Evolutionary conservation across 2,113 vertebrate genomes (phyloP).

Genomic region (Tenrec ecaudatus): DNA sequence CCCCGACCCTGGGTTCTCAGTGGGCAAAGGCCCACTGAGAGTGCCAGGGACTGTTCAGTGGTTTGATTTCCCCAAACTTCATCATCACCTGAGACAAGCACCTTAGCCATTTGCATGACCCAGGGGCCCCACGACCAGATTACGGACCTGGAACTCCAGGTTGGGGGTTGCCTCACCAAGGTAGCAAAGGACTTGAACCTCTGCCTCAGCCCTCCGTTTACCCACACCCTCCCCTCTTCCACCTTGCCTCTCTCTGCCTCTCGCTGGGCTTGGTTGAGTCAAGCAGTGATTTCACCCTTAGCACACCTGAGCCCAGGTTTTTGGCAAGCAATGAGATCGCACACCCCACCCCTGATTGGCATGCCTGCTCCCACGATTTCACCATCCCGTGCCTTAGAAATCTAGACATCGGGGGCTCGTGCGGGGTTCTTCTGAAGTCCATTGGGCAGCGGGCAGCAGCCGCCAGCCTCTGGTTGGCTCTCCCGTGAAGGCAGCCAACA

Average conservation of each 20-base stretch:
- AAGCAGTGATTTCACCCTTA: not conserved
- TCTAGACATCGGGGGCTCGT: not conserved
- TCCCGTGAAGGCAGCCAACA: accelerated
- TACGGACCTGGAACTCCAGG: not conserved
- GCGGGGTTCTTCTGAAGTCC: not conserved
- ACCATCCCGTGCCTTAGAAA: accelerated
- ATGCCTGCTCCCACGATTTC: not conserved
- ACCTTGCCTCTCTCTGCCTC: not conserved
- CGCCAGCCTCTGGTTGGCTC: not conserved
- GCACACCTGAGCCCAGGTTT: not conserved
- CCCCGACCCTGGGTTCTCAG: not conserved
- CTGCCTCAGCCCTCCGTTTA: not conserved
- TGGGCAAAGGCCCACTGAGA: too few species aligned
- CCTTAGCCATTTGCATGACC: not conserved
- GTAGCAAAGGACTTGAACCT: not conserved
- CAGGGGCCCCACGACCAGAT: not conserved
- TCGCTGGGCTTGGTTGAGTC: not conserved
- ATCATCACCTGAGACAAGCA: not conserved
- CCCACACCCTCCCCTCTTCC: not conserved
- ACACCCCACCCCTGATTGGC: accelerated
- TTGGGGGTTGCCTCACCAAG: not conserved
- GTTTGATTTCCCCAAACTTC: too few species aligned
- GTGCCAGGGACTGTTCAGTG: too few species aligned
- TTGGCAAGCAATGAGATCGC: not conserved
- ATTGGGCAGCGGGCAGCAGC: not conserved